Evolutionary conservation across 2,888 invertebrate genomes (phyloP), one percentile per base, ranked within the genome.

Genomic region (Salticus scenicus): DNA sequence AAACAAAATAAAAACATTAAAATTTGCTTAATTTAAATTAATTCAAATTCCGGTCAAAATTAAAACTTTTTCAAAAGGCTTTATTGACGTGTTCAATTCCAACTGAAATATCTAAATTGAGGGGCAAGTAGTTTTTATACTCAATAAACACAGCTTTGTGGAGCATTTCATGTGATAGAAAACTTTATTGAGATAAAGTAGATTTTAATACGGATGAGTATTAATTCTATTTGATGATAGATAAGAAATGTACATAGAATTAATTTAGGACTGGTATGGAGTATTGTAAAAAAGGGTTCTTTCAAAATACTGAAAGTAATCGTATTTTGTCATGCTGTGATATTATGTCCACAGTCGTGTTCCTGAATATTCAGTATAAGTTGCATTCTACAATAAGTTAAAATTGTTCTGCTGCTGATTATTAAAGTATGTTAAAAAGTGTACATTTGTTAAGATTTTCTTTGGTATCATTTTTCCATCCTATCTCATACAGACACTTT

Each of bases 331-430:
- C 76, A 83, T 42, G 47, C 82, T 83, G 82, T 83, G 82, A 83
- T 83, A 83, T 82, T 83, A 66, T 83, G 76, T 83, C 37, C 66
- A 75, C 76, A 83, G 82, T 83, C 76, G 76, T 83, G 82, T 83
- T 83, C 82, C 82, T 83, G 82, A 72, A 75, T 76, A 64, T 76
- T 82, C 42, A 66, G 17, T 66, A 47, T 47, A 47, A 47, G 47
- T 47, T 47, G 8, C 2, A 47, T 47, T 47, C 17, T 47, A 47
- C 17, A 17, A n/a, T n/a, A n/a, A n/a, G n/a, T n/a, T n/a, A 37
- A 37, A 37, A 37, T 37, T 37, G 37, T 37, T n/a, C n/a, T n/a
- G n/a, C n/a, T n/a, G n/a, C n/a, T n/a, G n/a, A n/a, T n/a, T n/a
- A n/a, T n/a, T n/a, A n/a, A n/a, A n/a, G n/a, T n/a, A n/a, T n/a